A percentile compares a stretch with the other conserved stretches of the same genome.
Evolutionary conservation across 2,888 invertebrate species (phyloP).

Genomic region (Nesidiocoris tenuis): DNA sequence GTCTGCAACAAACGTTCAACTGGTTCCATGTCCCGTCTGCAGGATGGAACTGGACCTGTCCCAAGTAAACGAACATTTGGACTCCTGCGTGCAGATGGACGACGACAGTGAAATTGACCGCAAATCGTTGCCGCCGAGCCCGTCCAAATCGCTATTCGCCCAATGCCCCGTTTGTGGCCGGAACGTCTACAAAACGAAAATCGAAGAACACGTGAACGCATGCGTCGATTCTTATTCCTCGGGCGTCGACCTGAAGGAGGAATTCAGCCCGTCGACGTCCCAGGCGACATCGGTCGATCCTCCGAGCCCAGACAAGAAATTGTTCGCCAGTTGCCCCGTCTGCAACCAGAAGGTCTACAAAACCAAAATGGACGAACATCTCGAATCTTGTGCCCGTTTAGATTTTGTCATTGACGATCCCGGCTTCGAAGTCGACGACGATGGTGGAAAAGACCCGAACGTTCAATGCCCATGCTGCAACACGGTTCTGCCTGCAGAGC

Average conservation of each 20-base stretch:
- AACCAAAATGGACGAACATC: constrained; percentile 50
- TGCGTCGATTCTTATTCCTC: constrained; percentile 45
- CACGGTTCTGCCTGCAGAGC: constrained; percentile 2
- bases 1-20: not conserved
- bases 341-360: constrained; percentile 48
- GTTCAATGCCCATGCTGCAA: constrained; percentile 43
- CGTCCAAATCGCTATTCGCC: constrained; percentile 17
- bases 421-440: constrained; percentile 27
- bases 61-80: constrained; percentile 51
- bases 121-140: constrained; percentile 22
- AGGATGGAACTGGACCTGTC: constrained; percentile 38
- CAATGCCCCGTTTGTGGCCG: constrained; percentile 50
- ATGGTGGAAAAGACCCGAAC: not conserved
- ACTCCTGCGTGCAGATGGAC: constrained; percentile 47
- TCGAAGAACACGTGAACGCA: constrained; percentile 51
- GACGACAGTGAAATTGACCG: not conserved
- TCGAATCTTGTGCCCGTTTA: constrained; percentile 50
- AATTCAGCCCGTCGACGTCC: constrained; percentile 18
- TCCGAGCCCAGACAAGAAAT: constrained; percentile 4
- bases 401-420: constrained; percentile 46
- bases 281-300: not conserved
- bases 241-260: constrained; percentile 7
- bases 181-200: constrained; percentile 44
- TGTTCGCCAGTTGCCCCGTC: constrained; percentile 49
- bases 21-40: constrained; percentile 50